These are phyloP conservation scores for Virgularia gustaviana DNA, from an alignment of 92 coral and sea anemone genomes.

Conservation along the genomic window DNA sequence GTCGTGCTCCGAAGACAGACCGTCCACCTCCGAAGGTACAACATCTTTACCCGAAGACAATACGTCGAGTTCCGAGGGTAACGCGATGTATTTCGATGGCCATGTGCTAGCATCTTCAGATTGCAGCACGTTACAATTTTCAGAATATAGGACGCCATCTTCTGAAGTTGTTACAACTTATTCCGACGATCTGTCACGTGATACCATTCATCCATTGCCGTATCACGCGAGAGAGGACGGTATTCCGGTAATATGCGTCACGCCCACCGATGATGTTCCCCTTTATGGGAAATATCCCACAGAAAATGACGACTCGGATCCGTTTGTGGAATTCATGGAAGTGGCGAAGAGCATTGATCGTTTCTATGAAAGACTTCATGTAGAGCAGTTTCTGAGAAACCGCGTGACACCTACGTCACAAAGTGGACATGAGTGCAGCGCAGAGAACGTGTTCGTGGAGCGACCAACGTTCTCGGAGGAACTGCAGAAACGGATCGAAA, in stretches of 20 bases:
- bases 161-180: slow-evolving; percentile 2
- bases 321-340: slow-evolving; percentile 20
- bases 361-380: slow-evolving; percentile 27
- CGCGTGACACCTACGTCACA: slow-evolving; percentile 4
- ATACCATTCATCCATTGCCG: too few relatives aligned
- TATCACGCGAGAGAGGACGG: too few relatives aligned
- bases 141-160: neutral
- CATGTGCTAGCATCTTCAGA: too few relatives aligned
- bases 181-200: neutral
- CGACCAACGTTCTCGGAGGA: slow-evolving; percentile 14
- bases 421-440: slow-evolving; percentile 6
- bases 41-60: neutral
- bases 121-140: too few relatives aligned
- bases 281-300: neutral
- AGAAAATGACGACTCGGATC: slow-evolving; percentile 30
- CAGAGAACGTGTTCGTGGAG: neutral
- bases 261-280: neutral
- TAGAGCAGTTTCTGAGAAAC: slow-evolving; percentile 14
- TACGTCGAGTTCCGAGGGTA: slow-evolving; percentile 3
- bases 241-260: neutral
- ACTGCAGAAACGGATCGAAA: slow-evolving; percentile 21
- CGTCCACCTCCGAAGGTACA: neutral
- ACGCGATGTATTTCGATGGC: too few relatives aligned
- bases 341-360: slow-evolving; percentile 22
- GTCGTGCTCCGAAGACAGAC: neutral